A percentile compares a stretch with the other conserved stretches of the same genome.
Conservation (phyloP, 2,113 vertebrate species). For the Melanerpes aurifrons region DNA sequence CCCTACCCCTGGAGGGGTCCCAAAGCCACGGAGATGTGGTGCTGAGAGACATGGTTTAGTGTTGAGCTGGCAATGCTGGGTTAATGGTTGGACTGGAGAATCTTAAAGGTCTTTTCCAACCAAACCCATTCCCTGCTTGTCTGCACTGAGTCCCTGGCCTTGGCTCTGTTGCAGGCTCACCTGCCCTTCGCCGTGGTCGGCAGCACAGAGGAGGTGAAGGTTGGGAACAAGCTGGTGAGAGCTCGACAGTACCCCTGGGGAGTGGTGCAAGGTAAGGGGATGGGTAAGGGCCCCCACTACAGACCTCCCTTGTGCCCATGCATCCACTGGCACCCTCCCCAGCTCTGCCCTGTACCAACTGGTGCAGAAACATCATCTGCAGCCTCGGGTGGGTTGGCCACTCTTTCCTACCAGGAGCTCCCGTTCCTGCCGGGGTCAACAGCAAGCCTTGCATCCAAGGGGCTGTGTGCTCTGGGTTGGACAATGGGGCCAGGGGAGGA, state of each 20-base stretch:
- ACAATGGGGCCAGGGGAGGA: neutral
- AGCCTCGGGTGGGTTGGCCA: neutral
- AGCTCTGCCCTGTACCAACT: neutral
- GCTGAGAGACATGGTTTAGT: no score
- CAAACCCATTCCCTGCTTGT: neutral
- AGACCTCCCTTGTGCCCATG: fast-evolving
- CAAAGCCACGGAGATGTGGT: no score
- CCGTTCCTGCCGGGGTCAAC: fast-evolving
- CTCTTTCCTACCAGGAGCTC: neutral
- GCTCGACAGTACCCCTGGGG: conserved; percentile 98
- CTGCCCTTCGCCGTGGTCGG: conserved; percentile 97
- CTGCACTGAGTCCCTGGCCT: neutral
- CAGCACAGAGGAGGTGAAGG: conserved; percentile 96
- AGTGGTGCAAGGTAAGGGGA: conserved; percentile 92
- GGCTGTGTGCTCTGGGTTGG: neutral
- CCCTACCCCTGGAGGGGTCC: no score
- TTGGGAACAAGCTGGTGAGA: conserved; percentile 95
- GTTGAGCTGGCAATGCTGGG: no score
- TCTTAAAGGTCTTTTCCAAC: neutral
- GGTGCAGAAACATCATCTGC: fast-evolving
- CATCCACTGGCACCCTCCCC: neutral
- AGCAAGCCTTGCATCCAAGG: neutral
- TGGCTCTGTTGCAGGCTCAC: conserved; percentile 84
- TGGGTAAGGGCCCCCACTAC: neutral
- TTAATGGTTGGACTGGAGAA: neutral